Conservation (phyloP, 2,797 vertebrate genomes). For the Sebastes diaconus region DNA sequence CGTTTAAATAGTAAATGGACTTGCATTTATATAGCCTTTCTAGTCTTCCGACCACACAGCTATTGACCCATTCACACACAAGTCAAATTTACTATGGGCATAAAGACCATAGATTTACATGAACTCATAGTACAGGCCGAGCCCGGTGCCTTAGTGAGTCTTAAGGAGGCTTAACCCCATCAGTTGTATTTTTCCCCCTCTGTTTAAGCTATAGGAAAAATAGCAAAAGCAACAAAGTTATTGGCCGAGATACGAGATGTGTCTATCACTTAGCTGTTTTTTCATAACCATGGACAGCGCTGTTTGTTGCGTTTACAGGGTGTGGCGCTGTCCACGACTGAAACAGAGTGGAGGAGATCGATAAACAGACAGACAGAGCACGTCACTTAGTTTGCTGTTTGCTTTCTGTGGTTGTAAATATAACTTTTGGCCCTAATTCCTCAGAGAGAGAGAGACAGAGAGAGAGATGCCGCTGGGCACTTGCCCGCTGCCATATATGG, state of each 20-base stretch:
- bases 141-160: fast-evolving
- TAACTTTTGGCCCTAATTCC: background rate
- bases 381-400: background rate
- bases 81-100: no score
- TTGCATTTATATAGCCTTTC: no score
- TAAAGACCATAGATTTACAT: no score
- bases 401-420: background rate
- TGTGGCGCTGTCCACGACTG: background rate
- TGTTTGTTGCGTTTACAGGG: background rate
- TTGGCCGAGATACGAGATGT: no score
- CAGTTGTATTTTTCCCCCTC: no score
- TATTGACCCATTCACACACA: no score
- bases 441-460: background rate
- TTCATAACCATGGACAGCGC: background rate
- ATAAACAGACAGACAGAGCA: background rate
- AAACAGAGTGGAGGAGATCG: background rate
- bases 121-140: no score
- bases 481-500: no score
- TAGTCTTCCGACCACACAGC: no score
- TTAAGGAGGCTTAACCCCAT: no score
- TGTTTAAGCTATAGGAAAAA: background rate
- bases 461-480: no score
- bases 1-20: background rate
- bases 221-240: background rate
- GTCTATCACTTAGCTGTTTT: background rate